Conservation (phyloP, 2,113 vertebrate species). For the Cariama cristata region DNA sequence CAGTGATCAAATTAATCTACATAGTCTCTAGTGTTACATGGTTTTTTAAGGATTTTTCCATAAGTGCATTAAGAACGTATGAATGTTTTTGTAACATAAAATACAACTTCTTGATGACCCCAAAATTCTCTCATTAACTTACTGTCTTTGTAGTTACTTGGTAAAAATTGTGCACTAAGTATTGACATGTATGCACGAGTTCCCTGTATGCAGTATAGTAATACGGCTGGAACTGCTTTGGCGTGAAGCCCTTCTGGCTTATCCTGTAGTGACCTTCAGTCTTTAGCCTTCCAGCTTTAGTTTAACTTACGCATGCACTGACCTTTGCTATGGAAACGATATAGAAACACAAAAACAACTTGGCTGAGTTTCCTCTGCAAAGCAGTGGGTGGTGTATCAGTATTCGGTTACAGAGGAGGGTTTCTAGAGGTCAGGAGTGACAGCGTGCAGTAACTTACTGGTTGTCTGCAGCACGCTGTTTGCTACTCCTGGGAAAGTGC, state of each 20-base stretch:
- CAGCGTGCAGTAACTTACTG: conserved; percentile 38
- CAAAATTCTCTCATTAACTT: background rate
- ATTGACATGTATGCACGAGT: background rate
- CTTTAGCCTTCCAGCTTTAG: conserved; percentile 82
- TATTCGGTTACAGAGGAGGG: conserved; percentile 78
- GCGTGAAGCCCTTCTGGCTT: conserved; percentile 51
- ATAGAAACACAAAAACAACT: conserved; percentile 93
- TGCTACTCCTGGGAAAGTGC: background rate
- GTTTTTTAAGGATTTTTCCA: background rate
- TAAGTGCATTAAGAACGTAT: background rate
- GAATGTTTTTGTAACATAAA: background rate
- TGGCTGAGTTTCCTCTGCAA: conserved; percentile 74
- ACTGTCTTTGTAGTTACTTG: background rate
- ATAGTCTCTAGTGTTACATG: accelerated
- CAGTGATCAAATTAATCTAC: background rate
- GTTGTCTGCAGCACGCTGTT: background rate
- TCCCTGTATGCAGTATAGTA: background rate
- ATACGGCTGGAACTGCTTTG: conserved; percentile 13
- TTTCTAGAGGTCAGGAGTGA: conserved; percentile 67
- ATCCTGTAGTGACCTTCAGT: conserved; percentile 84
- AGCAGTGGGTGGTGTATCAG: conserved; percentile 81
- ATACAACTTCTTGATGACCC: background rate
- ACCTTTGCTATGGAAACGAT: conserved; percentile 91
- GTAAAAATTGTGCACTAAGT: background rate
- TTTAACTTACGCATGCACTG: conserved; percentile 83